A percentile compares a stretch with the other conserved stretches of the same genome.
These are phyloP conservation scores for Dicrurus megarhynchus DNA, from an alignment of 2,113 vertebrate genomes.

Conservation along the genomic window DNA sequence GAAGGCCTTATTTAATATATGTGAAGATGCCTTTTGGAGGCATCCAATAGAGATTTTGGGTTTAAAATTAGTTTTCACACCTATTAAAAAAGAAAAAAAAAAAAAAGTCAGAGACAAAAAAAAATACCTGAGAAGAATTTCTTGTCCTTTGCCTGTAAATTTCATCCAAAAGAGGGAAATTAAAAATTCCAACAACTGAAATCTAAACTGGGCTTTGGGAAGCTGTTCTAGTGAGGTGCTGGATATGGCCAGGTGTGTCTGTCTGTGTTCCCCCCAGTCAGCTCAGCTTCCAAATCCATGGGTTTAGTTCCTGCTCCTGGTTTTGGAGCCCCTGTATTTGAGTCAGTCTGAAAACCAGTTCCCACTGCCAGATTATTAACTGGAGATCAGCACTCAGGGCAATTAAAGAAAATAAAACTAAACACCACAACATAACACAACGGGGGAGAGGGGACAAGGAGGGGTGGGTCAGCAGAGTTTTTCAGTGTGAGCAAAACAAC, in stretches of 20 bases:
- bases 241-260: no score
- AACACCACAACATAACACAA: background rate
- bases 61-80: background rate
- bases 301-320: background rate
- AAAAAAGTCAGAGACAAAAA: background rate
- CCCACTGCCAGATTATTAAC: background rate
- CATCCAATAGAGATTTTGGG: background rate
- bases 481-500: slow-evolving; percentile 19
- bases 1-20: background rate
- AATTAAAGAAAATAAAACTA: background rate
- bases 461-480: slow-evolving; percentile 1
- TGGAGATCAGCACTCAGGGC: background rate
- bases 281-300: background rate
- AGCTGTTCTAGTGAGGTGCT: background rate
- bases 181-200: background rate
- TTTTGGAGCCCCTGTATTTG: background rate
- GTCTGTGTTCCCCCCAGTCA: background rate
- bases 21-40: background rate
- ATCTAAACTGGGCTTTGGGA: background rate
- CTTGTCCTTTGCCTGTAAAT: background rate
- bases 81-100: background rate
- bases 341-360: background rate
- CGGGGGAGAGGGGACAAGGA: background rate
- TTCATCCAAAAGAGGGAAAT: background rate
- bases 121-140: background rate